phyloP scores from a whole-genome alignment of 2,888 invertebrate species.

The Mellilla xanthometata region DNA sequence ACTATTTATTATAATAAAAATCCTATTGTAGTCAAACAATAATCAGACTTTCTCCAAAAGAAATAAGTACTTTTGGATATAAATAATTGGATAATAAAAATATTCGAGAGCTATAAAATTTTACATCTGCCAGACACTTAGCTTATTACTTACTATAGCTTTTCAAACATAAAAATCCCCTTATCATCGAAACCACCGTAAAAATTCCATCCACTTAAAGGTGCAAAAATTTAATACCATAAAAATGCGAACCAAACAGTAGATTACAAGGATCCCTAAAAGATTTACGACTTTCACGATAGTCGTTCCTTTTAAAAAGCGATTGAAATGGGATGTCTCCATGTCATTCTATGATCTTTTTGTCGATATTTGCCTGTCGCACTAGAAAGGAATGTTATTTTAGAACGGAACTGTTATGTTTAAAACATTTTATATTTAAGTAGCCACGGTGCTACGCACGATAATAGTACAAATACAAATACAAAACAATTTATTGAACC shows the following conservation, averaged over 20 bases:
- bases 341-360: no score
- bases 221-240: slow-evolving; percentile 23
- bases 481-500: no score
- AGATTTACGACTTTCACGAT: slow-evolving; percentile 38
- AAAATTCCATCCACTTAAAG: slow-evolving; percentile 15
- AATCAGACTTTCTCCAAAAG: no score
- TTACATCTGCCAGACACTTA: neutral
- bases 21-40: no score
- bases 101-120: neutral
- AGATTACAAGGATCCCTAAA: slow-evolving; percentile 28
- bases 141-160: no score
- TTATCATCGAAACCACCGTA: slow-evolving; percentile 11
- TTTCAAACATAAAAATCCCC: neutral
- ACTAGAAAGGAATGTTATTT: no score
- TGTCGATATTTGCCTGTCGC: no score
- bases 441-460: no score
- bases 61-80: neutral
- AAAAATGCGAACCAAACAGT: slow-evolving; percentile 30
- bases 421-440: no score
- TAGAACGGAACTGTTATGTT: no score
- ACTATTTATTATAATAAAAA: no score
- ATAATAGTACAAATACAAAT: no score
- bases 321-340: slow-evolving; percentile 31
- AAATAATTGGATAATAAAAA: neutral
- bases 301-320: slow-evolving; percentile 29